Evolutionary conservation across 2,113 vertebrate genomes (phyloP), one percentile per base, ranked within the genome.

Genomic region (Ameiurus melas): DNA sequence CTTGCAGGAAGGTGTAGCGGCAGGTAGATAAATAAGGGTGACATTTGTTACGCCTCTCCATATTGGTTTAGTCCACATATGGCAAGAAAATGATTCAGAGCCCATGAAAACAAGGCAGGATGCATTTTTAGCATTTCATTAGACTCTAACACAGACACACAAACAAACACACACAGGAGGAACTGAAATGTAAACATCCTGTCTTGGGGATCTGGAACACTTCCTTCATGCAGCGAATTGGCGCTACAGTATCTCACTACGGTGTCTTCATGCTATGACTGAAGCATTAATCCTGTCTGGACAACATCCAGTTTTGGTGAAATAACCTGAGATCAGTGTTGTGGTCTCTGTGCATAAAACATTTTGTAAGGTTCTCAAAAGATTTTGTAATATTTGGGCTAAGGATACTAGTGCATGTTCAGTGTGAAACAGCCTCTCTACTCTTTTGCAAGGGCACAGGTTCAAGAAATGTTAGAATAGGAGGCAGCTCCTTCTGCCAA

Each of bases 161-260:
- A 90, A 36, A 90, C 33, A 90, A 39, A 90, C 83, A 86, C 58
- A 60, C 79, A 75, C 86, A 64, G 43, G 51, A 77, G 68, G 85
- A 89, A 85, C 75, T 90, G 85, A 89, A 89, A 89, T 73, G 85
- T 90, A 90, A 90, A 90, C 90, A 89, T 87, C 85, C 82, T 85
- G 84, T 86, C 85, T 82, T 68, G 57, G 77, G 86, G 80, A 79
- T 87, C 84, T 86, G 85, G 90, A 89, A 90, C 70, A 51, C 79
- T 87, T 87, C 78, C 83, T 85, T 90, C 85, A 58, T 53, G 88
- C 87, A 85, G 87, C 27, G 81, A 89, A 85, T 85, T 86, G 81
- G 86, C 73, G 8, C 53, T 77, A 87, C 75, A 77, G 58, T 79
- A 47, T 77, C 79, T 80, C 84, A 80, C 87, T 86, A 60, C 39